A percentile compares a stretch with the other conserved stretches of the same genome.
Evolutionary conservation across 2,888 invertebrate species (phyloP).

Genomic region (Autographa gamma): DNA sequence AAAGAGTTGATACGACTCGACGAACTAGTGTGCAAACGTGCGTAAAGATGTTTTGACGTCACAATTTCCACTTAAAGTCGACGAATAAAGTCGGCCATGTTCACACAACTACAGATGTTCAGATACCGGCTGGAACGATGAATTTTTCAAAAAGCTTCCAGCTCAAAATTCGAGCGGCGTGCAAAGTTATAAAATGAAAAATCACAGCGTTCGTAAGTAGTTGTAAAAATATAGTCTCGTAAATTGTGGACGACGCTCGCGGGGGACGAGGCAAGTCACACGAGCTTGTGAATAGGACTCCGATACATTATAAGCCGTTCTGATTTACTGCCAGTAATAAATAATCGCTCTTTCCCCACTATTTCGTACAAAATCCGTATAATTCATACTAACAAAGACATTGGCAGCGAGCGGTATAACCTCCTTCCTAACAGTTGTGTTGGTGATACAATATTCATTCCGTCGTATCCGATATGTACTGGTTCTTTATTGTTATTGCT

Average conservation of each 20-base stretch:
- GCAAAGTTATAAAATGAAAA: slow-evolving; percentile 52
- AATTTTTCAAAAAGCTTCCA: slow-evolving; percentile 23
- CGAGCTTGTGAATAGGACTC: slow-evolving; percentile 56
- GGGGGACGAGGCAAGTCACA: slow-evolving; percentile 52
- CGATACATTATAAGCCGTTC: slow-evolving; percentile 76
- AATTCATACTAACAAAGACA: slow-evolving; percentile 74
- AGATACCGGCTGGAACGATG: neutral
- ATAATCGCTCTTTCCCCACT: slow-evolving; percentile 74
- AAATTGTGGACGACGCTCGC: slow-evolving; percentile 59
- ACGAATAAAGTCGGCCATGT: slow-evolving; percentile 15
- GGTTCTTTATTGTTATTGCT: slow-evolving; percentile 60
- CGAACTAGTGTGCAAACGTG: slow-evolving; percentile 23
- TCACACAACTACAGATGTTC: slow-evolving; percentile 2
- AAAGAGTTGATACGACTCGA: slow-evolving; percentile 13
- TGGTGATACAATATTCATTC: slow-evolving; percentile 58
- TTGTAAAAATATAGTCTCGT: slow-evolving; percentile 67
- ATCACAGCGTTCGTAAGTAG: slow-evolving; percentile 49
- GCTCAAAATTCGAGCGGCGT: slow-evolving; percentile 23
- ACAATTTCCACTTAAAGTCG: slow-evolving; percentile 7
- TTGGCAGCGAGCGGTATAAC: slow-evolving; percentile 52
- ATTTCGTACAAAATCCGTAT: slow-evolving; percentile 73
- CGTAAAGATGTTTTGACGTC: slow-evolving; percentile 8
- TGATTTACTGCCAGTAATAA: slow-evolving; percentile 79
- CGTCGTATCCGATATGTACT: slow-evolving; percentile 50
- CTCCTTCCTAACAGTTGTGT: slow-evolving; percentile 41